Conservation (phyloP, 2,113 vertebrate species). For the Tyto alba region DNA sequence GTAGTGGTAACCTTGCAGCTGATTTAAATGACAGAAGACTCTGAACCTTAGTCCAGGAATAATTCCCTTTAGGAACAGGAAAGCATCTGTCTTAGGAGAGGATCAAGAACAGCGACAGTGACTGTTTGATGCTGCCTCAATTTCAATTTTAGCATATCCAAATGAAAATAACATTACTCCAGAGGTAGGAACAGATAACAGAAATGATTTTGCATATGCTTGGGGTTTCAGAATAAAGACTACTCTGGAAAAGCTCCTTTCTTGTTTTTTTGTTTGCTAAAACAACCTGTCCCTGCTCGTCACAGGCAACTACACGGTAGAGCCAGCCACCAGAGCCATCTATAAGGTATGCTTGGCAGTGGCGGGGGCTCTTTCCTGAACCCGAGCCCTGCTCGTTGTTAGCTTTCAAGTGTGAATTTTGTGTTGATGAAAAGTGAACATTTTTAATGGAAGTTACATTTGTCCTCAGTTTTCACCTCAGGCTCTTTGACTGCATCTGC, state of each 20-base stretch:
- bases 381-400: background rate
- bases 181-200: background rate
- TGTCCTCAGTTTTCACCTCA: background rate
- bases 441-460: background rate
- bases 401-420: background rate
- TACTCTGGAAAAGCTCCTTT: background rate
- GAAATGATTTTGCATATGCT: background rate
- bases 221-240: accelerated
- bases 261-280: background rate
- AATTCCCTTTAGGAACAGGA: background rate
- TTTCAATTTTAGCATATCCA: background rate
- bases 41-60: background rate
- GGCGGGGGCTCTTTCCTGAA: background rate
- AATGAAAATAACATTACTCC: background rate
- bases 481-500: background rate
- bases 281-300: background rate
- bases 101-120: background rate
- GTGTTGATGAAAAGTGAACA: background rate
- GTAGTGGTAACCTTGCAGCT: background rate
- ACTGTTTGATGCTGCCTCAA: background rate
- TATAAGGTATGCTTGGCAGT: accelerated
- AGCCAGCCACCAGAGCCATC: background rate
- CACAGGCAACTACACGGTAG: background rate
- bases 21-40: background rate
- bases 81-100: background rate